Evolutionary conservation across 2,888 invertebrate species (phyloP), one percentile per base, ranked within the genome.

Genomic region (Philereme vetulata): DNA sequence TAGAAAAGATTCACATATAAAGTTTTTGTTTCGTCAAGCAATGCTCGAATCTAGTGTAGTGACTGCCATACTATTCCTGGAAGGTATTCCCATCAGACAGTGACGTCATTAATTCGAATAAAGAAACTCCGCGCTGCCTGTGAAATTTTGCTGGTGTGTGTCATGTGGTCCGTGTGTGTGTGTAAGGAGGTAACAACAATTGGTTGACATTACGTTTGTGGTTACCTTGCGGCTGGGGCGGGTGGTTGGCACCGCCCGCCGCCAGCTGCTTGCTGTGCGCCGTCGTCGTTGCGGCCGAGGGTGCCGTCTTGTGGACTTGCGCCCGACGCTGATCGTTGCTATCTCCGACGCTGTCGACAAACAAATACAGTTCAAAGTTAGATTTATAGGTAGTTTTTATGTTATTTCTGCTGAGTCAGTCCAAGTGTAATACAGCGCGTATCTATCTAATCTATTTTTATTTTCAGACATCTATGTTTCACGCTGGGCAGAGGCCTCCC

Each of bases 241-340:
- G 92, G 90, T 90, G 94, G 93, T 93, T 94, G 89, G 93, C 94
- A 92, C 95, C 95, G 92, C 94, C 94, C 87, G 96, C 97, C 93
- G 95, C 95, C 92, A 95, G 94, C 93, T 95, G 95, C 92, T 95
- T 96, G 93, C 95, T 95, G 93, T 95, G 95, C 84, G 96, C 95
- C 94, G 96, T 95, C 95, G 96, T 96, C 92, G 94, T 94, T 80
- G 85, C 78, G 88, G 85, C 87, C 88, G 89, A 85, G 74, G 85
- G 84, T 70, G 86, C 86, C 84, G 86, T 84, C 78, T 80, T 81
- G 82, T 82, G 82, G 76, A 76, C 75, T 73, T 80, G 81, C 76
- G 78, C 75, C 71, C 80, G 80, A 72, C 81, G 79, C 74, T 84
- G 78, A 76, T 84, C 75, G 86, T 85, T 82, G 89, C 79, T 88